Percentiles rank a stretch among this genome's conserved stretches.
phyloP scores from a whole-genome alignment of 2,113 vertebrate species.

The Anas platyrhynchos region DNA sequence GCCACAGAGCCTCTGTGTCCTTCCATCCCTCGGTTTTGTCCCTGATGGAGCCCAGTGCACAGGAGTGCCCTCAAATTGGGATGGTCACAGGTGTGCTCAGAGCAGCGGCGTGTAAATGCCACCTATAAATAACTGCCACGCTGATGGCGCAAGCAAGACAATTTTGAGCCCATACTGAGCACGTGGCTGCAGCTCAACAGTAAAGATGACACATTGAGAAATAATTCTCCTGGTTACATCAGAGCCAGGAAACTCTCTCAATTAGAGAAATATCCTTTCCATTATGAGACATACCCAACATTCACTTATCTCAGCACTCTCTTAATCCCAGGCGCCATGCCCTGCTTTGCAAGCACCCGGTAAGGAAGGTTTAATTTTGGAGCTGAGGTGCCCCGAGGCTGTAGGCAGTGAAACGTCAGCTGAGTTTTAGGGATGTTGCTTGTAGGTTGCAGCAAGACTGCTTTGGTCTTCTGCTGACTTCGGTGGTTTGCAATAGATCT shows the following conservation, averaged over 20 bases:
- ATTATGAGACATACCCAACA: neutral
- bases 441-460: neutral
- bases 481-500: neutral
- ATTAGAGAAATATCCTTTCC: constrained; percentile 5
- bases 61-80: neutral
- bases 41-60: neutral
- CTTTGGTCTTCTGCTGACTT: neutral
- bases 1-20: rapidly evolving
- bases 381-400: neutral
- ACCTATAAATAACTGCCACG: neutral
- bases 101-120: neutral
- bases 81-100: neutral
- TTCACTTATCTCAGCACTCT: neutral
- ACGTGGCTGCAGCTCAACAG: neutral
- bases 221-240: neutral
- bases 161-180: neutral
- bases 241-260: constrained; percentile 23
- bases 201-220: constrained; percentile 37
- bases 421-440: neutral
- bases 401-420: neutral
- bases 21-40: neutral
- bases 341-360: rapidly evolving
- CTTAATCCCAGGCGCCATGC: rapidly evolving
- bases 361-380: neutral
- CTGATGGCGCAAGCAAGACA: neutral